phyloP scores from a whole-genome alignment of 2,797 vertebrate genomes.

The Pelochelys cantorii region DNA sequence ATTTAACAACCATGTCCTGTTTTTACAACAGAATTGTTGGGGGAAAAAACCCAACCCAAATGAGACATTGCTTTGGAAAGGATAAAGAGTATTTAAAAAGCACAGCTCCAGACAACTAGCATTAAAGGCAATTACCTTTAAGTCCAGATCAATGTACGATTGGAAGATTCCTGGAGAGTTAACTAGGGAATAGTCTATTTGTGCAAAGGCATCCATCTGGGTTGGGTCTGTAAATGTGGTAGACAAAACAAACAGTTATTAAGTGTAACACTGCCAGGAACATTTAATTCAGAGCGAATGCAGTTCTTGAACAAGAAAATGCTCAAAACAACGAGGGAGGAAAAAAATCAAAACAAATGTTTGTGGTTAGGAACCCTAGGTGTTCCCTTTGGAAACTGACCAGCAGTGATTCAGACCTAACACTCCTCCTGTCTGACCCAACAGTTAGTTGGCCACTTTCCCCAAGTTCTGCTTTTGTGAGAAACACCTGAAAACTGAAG shows the following conservation, averaged over 20 bases:
- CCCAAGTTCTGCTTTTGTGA: neutral
- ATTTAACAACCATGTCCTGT: neutral
- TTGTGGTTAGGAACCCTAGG: neutral
- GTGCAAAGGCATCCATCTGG: constrained; percentile 71
- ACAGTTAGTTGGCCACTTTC: neutral
- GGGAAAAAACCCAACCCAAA: neutral
- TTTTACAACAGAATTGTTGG: neutral
- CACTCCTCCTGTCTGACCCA: neutral
- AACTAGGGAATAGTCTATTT: constrained; percentile 78
- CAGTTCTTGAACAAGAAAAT: neutral
- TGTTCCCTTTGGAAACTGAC: neutral
- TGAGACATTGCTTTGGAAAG: neutral
- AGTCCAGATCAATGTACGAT: constrained; percentile 73
- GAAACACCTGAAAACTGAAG: neutral
- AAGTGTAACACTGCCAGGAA: neutral
- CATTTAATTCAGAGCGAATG: neutral
- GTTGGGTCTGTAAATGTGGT: constrained; percentile 65
- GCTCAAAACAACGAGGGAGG: neutral
- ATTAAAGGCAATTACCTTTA: constrained; percentile 73
- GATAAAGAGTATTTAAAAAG: neutral
- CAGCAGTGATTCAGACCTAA: neutral
- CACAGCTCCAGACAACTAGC: neutral
- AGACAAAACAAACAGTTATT: constrained; percentile 36
- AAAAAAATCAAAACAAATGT: neutral
- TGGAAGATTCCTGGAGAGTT: constrained; percentile 64